Evolutionary conservation across 2,113 vertebrate genomes (phyloP), one percentile per base, ranked within the genome.

Genomic region (Catharus fuscescens): DNA sequence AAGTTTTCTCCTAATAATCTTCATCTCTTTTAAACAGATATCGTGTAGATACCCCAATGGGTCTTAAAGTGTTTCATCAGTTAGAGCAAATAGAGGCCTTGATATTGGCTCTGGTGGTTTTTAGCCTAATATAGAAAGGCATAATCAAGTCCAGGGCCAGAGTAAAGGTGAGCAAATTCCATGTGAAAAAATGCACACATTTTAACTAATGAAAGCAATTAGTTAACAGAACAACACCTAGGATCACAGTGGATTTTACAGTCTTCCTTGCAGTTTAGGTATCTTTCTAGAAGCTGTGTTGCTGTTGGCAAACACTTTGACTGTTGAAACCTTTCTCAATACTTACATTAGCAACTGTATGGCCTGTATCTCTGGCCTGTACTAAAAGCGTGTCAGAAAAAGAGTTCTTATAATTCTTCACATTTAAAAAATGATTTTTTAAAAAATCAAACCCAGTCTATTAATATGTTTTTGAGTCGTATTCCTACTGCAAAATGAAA

Each of bases 361-460:
- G 38, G 14, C 26, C 45, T 40, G 3, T 44, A 14, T n/a, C 21
- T 78, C 74, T 81, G 11, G 9, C 54, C 12, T 45, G 11, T 40
- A 8, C 29, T 60, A 8, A 67, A 79, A 84, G 3, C 4, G 32
- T 17, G 10, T 48, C 14, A n/a, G 17, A 71, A 18, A 28, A 70
- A 72, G 36, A 6, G 4, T 25, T 77, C 32, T 36, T 57, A 11
- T 1, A 3, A 21, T 7, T 45, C n/a, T 72, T 47, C 0, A 0
- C 12, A 24, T 42, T 67, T 60, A 67, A 48, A 16, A 8, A 44
- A 69, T 36, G 52, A 18, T 9, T 2, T 25, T 45, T 8, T 2
- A 2, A 3, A 17, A 40, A 3, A 9, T 2, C 1, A 50, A 64
- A 47, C 16, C 7, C 5, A 54, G 7, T 3, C n/a, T 53, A 26